phyloP scores from a whole-genome alignment of 2,888 invertebrate species.

The Entomobrya proxima region DNA sequence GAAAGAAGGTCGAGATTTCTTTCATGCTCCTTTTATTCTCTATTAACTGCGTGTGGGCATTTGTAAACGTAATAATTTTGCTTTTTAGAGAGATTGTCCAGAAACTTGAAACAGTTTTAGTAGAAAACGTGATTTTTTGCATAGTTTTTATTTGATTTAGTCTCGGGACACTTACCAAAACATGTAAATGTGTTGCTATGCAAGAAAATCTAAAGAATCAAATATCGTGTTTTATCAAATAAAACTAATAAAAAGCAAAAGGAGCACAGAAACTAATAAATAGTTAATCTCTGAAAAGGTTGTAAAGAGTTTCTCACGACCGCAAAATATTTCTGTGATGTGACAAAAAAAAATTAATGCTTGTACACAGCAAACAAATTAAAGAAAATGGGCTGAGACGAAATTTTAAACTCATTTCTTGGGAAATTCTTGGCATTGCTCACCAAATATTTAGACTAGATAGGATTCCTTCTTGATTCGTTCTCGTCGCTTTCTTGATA shows the following conservation, averaged over 20 bases:
- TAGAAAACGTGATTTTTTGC: background rate
- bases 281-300: background rate
- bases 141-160: background rate
- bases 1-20: conserved; percentile 39
- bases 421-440: conserved; percentile 37
- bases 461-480: no score
- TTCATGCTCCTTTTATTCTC: background rate
- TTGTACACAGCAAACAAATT: conserved; percentile 40
- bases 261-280: background rate
- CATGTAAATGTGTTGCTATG: background rate
- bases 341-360: conserved; percentile 21
- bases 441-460: conserved; percentile 34
- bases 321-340: conserved; percentile 17
- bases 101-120: background rate
- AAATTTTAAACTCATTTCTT: conserved; percentile 18
- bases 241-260: no score
- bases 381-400: conserved; percentile 17
- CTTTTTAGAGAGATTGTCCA: background rate
- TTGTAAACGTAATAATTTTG: background rate
- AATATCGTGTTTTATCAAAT: no score
- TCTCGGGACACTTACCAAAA: background rate
- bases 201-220: background rate
- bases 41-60: background rate
- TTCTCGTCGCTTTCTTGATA: background rate
- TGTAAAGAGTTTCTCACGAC: background rate